Percentiles rank a stretch among this genome's conserved stretches.
Evolutionary conservation across 2,888 invertebrate genomes (phyloP).

Genomic region (Limnephilus rhombicus): DNA sequence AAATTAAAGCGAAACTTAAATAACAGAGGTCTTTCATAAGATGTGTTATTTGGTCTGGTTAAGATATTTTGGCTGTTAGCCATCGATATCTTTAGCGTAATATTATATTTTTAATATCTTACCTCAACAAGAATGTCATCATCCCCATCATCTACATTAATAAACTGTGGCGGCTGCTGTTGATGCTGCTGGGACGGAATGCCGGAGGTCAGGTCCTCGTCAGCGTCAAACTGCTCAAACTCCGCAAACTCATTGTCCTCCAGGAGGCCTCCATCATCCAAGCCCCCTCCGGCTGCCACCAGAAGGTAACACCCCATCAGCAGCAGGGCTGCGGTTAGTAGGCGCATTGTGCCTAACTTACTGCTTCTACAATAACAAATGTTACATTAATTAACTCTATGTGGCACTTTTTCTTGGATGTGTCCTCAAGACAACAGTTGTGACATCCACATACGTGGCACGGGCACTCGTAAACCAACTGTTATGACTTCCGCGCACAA

Average conservation of each 20-base stretch:
- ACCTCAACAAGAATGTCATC: constrained; percentile 82
- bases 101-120: constrained; percentile 50
- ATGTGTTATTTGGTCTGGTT: neutral
- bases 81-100: neutral
- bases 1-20: neutral
- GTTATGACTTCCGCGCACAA: no score
- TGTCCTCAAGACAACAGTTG: no score
- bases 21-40: neutral
- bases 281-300: constrained; percentile 43
- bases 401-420: no score
- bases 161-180: constrained; percentile 69
- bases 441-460: no score
- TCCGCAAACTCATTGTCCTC: constrained; percentile 97
- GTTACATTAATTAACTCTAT: neutral
- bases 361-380: constrained; percentile 6
- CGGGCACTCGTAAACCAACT: no score
- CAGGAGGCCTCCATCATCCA: constrained; percentile 71
- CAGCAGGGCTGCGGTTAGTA: constrained; percentile 20
- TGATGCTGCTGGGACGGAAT: constrained; percentile 67
- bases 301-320: constrained; percentile 25
- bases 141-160: constrained; percentile 74
- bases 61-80: neutral
- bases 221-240: constrained; percentile 92
- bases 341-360: constrained; percentile 36
- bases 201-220: constrained; percentile 75